Percentiles rank a stretch among this genome's conserved stretches.
These are phyloP conservation scores for Natrix natrix DNA, from an alignment of 2,797 vertebrate genomes.

Conservation along the genomic window DNA sequence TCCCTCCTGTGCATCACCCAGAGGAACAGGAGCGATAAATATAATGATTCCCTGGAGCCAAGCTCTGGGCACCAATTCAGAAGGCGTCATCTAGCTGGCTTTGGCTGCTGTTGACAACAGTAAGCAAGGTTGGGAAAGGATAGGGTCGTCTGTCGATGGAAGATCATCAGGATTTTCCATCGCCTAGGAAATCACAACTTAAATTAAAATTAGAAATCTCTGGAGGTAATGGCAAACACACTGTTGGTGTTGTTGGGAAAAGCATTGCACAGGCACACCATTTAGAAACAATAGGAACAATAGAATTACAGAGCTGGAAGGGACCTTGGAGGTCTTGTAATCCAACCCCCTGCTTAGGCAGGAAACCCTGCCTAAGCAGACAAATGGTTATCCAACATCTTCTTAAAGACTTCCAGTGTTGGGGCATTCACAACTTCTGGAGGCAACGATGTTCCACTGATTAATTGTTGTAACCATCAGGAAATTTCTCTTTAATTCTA, in stretches of 20 bases:
- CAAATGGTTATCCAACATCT: too few species aligned
- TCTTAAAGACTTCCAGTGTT: too few species aligned
- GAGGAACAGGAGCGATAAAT: not conserved
- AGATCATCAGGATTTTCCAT: not conserved
- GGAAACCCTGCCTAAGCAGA: too few species aligned
- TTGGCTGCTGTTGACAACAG: not conserved
- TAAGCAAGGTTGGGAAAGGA: not conserved
- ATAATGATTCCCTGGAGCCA: not conserved
- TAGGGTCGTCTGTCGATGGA: not conserved
- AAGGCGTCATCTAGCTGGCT: not conserved
- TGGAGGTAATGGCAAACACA: not conserved
- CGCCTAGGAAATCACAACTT: not conserved
- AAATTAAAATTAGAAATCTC: not conserved
- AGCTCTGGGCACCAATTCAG: not conserved
- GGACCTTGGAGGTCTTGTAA: too few species aligned
- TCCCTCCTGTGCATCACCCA: not conserved
- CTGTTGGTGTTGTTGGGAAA: not conserved
- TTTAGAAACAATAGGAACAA: not conserved
- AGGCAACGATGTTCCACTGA: too few species aligned
- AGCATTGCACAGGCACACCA: not conserved
- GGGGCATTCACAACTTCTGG: too few species aligned
- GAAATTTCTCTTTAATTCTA: too few species aligned
- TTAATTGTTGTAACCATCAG: too few species aligned
- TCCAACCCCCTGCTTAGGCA: too few species aligned
- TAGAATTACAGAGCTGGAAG: too few species aligned